Percentiles rank a stretch among this genome's conserved stretches.
phyloP scores from a whole-genome alignment of 2,113 vertebrate species.

The Nicator chloris region DNA sequence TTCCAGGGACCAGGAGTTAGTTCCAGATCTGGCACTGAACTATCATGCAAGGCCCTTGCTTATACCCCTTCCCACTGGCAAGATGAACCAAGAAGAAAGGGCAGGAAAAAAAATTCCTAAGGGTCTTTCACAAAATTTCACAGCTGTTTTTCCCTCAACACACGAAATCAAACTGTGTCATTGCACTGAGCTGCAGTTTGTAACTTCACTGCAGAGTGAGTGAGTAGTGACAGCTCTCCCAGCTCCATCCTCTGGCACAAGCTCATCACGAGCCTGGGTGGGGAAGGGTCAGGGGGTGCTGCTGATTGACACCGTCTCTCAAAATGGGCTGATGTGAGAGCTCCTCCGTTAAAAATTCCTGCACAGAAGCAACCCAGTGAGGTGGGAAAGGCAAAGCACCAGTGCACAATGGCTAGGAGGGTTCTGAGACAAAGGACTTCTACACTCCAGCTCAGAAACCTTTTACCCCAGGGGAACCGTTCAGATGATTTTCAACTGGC shows the following conservation, averaged over 20 bases:
- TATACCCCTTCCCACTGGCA: background rate
- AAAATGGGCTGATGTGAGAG: background rate
- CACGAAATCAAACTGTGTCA: background rate
- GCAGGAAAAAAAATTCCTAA: background rate
- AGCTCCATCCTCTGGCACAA: background rate
- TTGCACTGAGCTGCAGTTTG: background rate
- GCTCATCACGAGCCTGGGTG: fast-evolving
- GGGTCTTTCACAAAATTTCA: background rate
- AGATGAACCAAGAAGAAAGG: background rate
- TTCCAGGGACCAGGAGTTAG: background rate
- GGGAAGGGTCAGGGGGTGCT: background rate
- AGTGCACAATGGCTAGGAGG: background rate
- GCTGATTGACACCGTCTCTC: background rate
- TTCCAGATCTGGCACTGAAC: background rate
- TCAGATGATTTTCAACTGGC: background rate
- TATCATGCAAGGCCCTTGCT: background rate
- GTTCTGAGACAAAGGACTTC: background rate
- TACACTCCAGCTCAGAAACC: background rate
- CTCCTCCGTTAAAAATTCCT: background rate
- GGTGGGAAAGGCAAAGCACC: background rate
- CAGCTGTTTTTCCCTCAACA: background rate
- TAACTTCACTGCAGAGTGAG: background rate
- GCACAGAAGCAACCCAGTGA: background rate
- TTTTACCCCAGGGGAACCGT: background rate
- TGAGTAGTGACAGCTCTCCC: background rate